Conservation (phyloP, 2,888 invertebrate species). For the Nineta flava region DNA sequence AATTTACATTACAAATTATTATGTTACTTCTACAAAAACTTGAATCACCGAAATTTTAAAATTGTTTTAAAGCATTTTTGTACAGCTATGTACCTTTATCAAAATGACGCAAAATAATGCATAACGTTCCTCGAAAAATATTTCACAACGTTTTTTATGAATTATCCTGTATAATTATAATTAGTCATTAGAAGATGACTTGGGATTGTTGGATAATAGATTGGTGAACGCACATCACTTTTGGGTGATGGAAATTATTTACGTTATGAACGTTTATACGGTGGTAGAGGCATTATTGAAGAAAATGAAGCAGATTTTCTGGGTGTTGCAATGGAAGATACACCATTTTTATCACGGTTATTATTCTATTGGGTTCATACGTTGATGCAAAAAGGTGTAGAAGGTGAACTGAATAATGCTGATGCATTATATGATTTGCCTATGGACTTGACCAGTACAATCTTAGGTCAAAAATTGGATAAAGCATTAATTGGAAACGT, state of each 20-base stretch:
- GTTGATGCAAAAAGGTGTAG: slow-evolving; percentile 63
- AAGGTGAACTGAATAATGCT: slow-evolving; percentile 49
- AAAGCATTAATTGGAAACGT: slow-evolving; percentile 36
- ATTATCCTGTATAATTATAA: too few relatives aligned
- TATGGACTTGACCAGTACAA: slow-evolving; percentile 39
- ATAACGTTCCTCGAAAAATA: too few relatives aligned
- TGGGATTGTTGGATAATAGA: slow-evolving; percentile 22
- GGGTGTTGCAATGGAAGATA: slow-evolving; percentile 70
- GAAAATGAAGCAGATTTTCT: slow-evolving; percentile 47
- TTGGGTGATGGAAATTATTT: too few relatives aligned
- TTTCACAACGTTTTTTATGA: too few relatives aligned
- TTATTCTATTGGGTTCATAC: slow-evolving; percentile 79
- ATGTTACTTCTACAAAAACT: too few relatives aligned
- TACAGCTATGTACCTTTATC: too few relatives aligned
- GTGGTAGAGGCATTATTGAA: slow-evolving; percentile 25
- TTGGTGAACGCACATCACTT: slow-evolving; percentile 38
- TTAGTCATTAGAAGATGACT: too few relatives aligned
- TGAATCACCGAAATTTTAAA: too few relatives aligned
- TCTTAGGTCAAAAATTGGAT: slow-evolving; percentile 43
- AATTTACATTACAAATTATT: too few relatives aligned
- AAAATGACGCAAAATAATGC: too few relatives aligned
- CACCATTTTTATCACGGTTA: slow-evolving; percentile 52
- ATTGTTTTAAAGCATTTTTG: too few relatives aligned
- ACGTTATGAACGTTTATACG: slow-evolving; percentile 36
- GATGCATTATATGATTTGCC: slow-evolving; percentile 79